Base-by-base conservation (phyloP, 2,888 invertebrate genomes). In the Macrophya annulata region DNA sequence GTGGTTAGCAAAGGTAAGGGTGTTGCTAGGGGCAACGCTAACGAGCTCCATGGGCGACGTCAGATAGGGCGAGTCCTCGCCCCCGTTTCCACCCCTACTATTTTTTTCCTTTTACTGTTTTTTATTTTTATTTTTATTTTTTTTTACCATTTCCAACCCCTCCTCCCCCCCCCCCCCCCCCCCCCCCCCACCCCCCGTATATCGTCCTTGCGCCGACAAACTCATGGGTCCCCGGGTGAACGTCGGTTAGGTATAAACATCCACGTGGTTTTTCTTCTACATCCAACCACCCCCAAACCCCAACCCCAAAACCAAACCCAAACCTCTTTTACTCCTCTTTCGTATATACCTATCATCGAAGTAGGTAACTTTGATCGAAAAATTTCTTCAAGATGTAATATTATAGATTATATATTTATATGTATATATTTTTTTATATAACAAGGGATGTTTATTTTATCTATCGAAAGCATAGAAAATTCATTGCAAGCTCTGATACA, bases 41-140 rank as follows among this genome's bases (percentile, higher is more conserved):
- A 93, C 93, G 93, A 93, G 93, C 92, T 92, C 92, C 92, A 92
- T 92, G 92, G 92, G 92, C 93, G 92, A 92, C 92, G 92, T 93
- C 91, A 92, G 93, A 92, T 92, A 92, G 92, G 92, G 91, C 90
- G 90, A 91, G 62, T 76, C 48, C 71, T 21, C 88, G 87, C 89
- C 88, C 89, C 87, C 86, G 86, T 88, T 86, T 86, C 43, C 15
- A 43, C 15, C 40, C 62, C 81, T 37, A 31, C 40, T 71, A 12
- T 71, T 62, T 62, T n/a, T n/a, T n/a, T n/a, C 3, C n/a, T 62
- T 62, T 48, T n/a, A n/a, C n/a, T n/a, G n/a, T 48, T 62, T 21
- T 62, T 3, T 31, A 1, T 31, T 37, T 15, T 71, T 37, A 37
- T 62, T 62, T n/a, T n/a, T n/a, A 3, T n/a, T 62, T n/a, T 21